Conservation (phyloP, 35 echinoderm and acorn worm species). For the Eucidaris tribuloides region DNA sequence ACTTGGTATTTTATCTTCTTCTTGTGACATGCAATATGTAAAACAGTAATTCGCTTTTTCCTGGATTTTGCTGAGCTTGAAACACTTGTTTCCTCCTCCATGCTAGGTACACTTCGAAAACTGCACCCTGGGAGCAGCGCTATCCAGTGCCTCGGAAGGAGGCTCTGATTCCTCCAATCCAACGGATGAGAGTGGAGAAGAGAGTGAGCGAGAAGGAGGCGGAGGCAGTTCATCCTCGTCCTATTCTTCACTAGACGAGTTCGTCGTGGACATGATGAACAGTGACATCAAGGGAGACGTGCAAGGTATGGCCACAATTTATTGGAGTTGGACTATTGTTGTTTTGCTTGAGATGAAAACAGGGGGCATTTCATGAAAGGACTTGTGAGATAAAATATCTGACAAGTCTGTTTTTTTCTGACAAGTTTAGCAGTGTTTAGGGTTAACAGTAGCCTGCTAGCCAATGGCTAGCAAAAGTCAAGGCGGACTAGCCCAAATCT, state of each 20-base stretch:
- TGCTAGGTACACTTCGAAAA: conserved; percentile 85
- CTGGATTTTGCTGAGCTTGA: too few relatives aligned
- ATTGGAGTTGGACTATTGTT: background rate
- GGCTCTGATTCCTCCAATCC: conserved; percentile 78
- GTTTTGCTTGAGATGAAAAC: background rate
- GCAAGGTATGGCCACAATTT: conserved; percentile 76
- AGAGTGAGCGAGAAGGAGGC: conserved; percentile 73
- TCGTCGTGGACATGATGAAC: conserved; percentile 96
- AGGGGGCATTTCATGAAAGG: too few relatives aligned
- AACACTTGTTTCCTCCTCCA: too few relatives aligned
- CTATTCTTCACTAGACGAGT: conserved; percentile 89
- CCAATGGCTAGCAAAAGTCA: too few relatives aligned
- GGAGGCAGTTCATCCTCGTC: conserved; percentile 75
- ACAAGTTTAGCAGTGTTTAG: background rate
- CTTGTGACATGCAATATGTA: too few relatives aligned
- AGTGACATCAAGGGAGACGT: conserved; percentile 97
- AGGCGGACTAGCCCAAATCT: too few relatives aligned
- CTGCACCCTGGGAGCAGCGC: conserved; percentile 59
- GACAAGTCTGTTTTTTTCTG: too few relatives aligned
- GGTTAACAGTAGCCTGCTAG: too few relatives aligned
- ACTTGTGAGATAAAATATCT: too few relatives aligned
- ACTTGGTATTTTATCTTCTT: too few relatives aligned
- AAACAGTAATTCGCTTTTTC: too few relatives aligned
- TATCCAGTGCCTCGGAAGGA: conserved; percentile 35
- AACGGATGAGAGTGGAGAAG: conserved; percentile 82